phyloP scores from a whole-genome alignment of 1,140 invertebrate genomes.

The Drosophila cardini region DNA sequence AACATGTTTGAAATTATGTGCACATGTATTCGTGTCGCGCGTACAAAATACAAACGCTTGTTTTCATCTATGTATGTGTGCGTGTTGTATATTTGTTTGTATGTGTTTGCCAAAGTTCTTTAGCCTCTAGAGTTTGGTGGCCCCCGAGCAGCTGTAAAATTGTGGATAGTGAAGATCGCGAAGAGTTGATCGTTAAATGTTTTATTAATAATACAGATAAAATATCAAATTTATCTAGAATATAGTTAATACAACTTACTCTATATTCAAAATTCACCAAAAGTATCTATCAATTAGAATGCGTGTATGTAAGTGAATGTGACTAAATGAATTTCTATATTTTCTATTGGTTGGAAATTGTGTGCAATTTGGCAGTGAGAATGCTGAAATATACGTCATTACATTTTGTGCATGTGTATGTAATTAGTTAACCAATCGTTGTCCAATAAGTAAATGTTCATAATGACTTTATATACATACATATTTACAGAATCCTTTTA shows the following conservation, averaged over 20 bases:
- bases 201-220: too few relatives aligned
- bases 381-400: conserved; percentile 10
- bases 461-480: background rate
- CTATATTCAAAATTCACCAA: background rate
- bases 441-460: conserved; percentile 15
- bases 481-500: background rate
- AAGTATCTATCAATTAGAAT: background rate
- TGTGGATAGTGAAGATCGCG: conserved; percentile 25
- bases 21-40: background rate
- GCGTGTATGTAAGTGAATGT: conserved; percentile 10
- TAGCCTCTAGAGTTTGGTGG: conserved; percentile 46
- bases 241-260: background rate
- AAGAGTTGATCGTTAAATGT: too few relatives aligned
- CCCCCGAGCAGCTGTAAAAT: conserved; percentile 42
- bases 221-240: too few relatives aligned
- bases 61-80: background rate
- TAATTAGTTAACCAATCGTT: background rate
- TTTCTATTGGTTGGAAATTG: conserved; percentile 14
- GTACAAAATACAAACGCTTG: too few relatives aligned
- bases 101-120: conserved; percentile 52
- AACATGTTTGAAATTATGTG: background rate
- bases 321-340: conserved; percentile 1
- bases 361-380: conserved; percentile 27
- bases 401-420: background rate
- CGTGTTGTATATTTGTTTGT: conserved; percentile 1